These are phyloP conservation scores for Drosophila auraria DNA, from an alignment of 1,140 invertebrate species.

Conservation along the genomic window DNA sequence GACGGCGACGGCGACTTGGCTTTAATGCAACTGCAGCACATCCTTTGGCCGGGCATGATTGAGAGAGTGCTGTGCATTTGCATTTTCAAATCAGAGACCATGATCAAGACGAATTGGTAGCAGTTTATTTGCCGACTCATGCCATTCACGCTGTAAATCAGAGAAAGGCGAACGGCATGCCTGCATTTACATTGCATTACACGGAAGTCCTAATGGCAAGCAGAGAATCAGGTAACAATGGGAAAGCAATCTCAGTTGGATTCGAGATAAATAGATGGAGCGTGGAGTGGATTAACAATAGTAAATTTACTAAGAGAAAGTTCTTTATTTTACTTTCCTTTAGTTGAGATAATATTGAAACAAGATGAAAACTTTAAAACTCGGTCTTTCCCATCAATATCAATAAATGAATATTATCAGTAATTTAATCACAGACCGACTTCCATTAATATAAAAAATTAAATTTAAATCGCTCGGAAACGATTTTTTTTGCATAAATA, in stretches of 20 bases:
- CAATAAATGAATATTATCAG: conserved; percentile 1
- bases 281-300: not conserved
- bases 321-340: not conserved
- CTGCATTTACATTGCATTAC: conserved; percentile 36
- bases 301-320: not conserved
- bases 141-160: conserved; percentile 53
- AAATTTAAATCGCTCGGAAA: conserved; percentile 7
- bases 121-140: conserved; percentile 52
- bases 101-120: conserved; percentile 58
- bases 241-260: conserved; percentile 17
- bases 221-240: conserved; percentile 17
- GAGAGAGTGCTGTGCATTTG: conserved; percentile 54
- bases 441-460: conserved; percentile 6
- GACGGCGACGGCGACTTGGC: conserved; percentile 25
- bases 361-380: conserved; percentile 19
- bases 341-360: conserved; percentile 4
- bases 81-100: conserved; percentile 54
- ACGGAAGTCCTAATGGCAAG: conserved; percentile 11
- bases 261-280: conserved; percentile 15
- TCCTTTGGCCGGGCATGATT: conserved; percentile 28
- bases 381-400: conserved; percentile 8
- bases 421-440: conserved; percentile 17
- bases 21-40: conserved; percentile 57
- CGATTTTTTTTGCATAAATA: conserved; percentile 29
- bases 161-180: conserved; percentile 18